Percentiles rank a stretch among this genome's conserved stretches.
Conservation (phyloP, 23 tunicate species). For the Trididemnum miniatum region DNA sequence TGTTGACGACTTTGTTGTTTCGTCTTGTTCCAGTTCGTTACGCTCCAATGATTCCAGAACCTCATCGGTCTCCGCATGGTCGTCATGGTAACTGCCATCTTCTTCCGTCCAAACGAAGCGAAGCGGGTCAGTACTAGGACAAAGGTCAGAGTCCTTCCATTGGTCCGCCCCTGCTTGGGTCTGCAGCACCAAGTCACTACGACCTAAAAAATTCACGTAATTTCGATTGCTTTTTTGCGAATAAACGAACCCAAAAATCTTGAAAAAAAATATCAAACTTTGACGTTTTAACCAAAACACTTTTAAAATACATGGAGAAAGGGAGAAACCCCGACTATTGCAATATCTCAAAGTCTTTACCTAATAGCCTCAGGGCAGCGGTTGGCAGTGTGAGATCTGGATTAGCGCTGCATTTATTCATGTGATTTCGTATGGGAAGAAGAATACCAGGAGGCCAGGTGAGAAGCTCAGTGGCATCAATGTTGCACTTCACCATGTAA, state of each 20-base stretch:
- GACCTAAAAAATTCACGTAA: constrained; percentile 36
- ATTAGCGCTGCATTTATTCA: constrained; percentile 40
- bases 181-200: constrained; percentile 68
- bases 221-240: too few species aligned
- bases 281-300: too few species aligned
- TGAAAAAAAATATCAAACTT: too few species aligned
- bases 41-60: not conserved
- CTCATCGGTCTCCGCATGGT: not conserved
- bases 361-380: constrained; percentile 67
- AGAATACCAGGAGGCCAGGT: constrained; percentile 79
- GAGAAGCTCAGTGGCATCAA: constrained; percentile 48
- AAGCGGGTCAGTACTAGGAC: constrained; percentile 81
- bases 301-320: too few species aligned
- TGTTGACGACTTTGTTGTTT: not conserved
- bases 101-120: constrained; percentile 35
- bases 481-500: constrained; percentile 67
- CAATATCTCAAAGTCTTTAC: too few species aligned
- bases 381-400: constrained; percentile 59
- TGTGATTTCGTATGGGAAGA: constrained; percentile 49
- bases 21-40: not conserved
- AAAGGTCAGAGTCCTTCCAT: constrained; percentile 62
- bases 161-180: constrained; percentile 37
- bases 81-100: not conserved
- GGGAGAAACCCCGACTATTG: too few species aligned
- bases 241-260: too few species aligned